Base-by-base conservation (phyloP, 2,797 vertebrate genomes). In the Hippopotamyrus pictus region DNA sequence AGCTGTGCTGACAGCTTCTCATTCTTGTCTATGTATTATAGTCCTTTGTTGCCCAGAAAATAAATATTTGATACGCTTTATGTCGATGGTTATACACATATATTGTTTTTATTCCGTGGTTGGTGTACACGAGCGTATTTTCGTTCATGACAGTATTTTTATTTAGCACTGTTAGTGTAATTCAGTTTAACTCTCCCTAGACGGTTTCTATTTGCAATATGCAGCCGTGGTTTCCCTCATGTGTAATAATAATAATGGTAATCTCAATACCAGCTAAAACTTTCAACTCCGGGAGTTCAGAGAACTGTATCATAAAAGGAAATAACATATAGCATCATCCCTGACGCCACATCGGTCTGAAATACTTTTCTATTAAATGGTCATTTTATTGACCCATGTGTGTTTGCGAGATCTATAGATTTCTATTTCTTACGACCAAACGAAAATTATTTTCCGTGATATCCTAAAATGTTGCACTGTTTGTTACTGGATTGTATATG, bases 61-160 rank as follows among this genome's bases (percentile, higher is more conserved):
- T 99, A 99, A 99, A 99, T 99, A 99, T 99, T 99, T 99, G 98
- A 99, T 99, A 99, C 97, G 97, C 98, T 99, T 99, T 98, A 99
- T 98, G 97, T 99, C 96, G 96, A 98, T 97, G 94, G 95, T 98
- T 94, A 93, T 95, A 94, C 92, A 69, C 54, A 94, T 92, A 93
- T 94, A 89, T 92, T 93, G 44, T 69, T 86, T 86, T 89, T 44
- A 46, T 97, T 97, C 96, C 96, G 96, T 97, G 96, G 95, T 95
- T 97, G 95, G 96, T 96, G 96, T 96, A 95, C 94, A 93, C 25
- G 95, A 95, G 94, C 96, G 94, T 96, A 96, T 96, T 96, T 96
- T 95, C 41, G 95, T 96, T 96, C 95, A 96, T 97, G 95, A 95
- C 96, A 95, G 95, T 97, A 59, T 96, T 96, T 96, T 96, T 96